Conservation (phyloP, 2,113 vertebrate species). For the Hiodon tergisus region DNA sequence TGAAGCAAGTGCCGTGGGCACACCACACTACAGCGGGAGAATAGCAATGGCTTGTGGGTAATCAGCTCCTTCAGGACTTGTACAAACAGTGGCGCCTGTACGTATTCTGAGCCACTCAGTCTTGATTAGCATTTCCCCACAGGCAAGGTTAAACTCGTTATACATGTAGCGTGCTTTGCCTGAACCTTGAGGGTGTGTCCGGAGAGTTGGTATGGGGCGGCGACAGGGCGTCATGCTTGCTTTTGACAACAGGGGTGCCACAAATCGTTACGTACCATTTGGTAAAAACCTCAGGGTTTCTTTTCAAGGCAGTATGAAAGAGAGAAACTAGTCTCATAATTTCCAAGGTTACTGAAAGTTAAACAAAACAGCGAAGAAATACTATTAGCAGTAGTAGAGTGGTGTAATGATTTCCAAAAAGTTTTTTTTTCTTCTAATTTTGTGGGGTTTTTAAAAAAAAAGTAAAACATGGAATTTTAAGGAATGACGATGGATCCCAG, state of each 20-base stretch:
- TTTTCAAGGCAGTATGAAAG: slow-evolving; percentile 1
- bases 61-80: slow-evolving; percentile 49
- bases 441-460: too few relatives aligned
- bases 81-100: slow-evolving; percentile 36
- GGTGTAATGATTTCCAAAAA: too few relatives aligned
- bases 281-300: neutral
- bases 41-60: slow-evolving; percentile 51
- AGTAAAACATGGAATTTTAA: too few relatives aligned
- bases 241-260: neutral
- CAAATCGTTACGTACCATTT: slow-evolving; percentile 18
- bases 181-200: slow-evolving; percentile 9
- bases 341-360: slow-evolving; percentile 8
- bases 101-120: slow-evolving; percentile 27
- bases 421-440: too few relatives aligned
- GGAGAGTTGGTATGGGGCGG: neutral
- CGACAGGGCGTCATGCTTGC: slow-evolving; percentile 2
- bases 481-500: too few relatives aligned
- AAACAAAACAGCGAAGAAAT: neutral
- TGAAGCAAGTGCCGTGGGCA: slow-evolving; percentile 48
- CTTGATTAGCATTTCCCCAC: slow-evolving; percentile 33
- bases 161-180: neutral
- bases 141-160: slow-evolving; percentile 18
- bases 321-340: neutral
- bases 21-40: slow-evolving; percentile 38
- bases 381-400: neutral